Conservation (phyloP, 2,888 invertebrate genomes). For the Arrhopalites spinosus region DNA sequence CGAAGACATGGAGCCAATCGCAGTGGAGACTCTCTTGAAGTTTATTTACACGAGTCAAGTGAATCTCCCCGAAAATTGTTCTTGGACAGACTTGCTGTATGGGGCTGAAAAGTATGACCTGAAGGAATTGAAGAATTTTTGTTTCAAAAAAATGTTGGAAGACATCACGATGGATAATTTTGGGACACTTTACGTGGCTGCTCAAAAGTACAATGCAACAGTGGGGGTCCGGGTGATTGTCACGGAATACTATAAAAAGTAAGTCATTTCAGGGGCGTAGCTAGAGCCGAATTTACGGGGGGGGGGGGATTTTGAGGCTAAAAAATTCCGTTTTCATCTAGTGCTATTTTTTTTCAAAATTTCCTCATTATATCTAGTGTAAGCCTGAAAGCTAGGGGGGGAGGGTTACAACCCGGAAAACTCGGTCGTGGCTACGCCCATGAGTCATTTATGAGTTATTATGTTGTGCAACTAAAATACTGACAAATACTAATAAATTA, state of each 20-base stretch:
- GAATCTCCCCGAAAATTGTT: not conserved
- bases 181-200: not conserved
- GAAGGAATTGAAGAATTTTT: not conserved
- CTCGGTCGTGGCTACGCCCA: no score
- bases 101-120: slow-evolving; percentile 24
- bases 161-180: not conserved
- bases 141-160: slow-evolving; percentile 11
- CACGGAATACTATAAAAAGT: not conserved
- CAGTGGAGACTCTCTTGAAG: not conserved
- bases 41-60: slow-evolving; percentile 12
- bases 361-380: no score
- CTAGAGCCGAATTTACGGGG: no score
- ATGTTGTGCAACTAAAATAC: no score
- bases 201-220: slow-evolving; percentile 9
- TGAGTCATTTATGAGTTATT: no score
- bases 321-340: no score
- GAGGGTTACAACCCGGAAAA: no score
- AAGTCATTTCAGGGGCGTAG: no score
- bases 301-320: no score
- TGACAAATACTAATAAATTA: no score
- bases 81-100: slow-evolving; percentile 1
- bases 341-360: no score
- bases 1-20: not conserved
- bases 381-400: no score
- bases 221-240: not conserved